Percentiles rank a stretch among this genome's conserved stretches.
phyloP scores from a whole-genome alignment of 2,888 invertebrate genomes.

The Pseudococcus jackbeardsleyi region DNA sequence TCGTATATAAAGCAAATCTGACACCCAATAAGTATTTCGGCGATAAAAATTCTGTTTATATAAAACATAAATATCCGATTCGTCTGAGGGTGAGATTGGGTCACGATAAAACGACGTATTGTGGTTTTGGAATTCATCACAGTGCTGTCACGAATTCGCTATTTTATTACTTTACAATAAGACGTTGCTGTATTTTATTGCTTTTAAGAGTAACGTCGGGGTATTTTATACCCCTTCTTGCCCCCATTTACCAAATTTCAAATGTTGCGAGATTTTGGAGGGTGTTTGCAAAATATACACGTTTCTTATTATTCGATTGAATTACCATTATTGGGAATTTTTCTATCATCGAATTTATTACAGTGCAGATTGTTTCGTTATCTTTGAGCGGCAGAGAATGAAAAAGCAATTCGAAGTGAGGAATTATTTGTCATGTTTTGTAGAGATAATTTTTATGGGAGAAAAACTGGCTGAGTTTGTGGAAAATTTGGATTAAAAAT shows the following conservation, averaged over 20 bases:
- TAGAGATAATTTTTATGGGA: too few relatives aligned
- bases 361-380: neutral
- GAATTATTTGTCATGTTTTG: too few relatives aligned
- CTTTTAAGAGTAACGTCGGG: neutral
- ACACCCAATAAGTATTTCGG: too few relatives aligned
- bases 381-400: neutral
- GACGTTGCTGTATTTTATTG: neutral
- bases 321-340: too few relatives aligned
- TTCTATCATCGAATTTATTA: neutral
- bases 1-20: too few relatives aligned
- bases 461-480: too few relatives aligned
- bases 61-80: too few relatives aligned
- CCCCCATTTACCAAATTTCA: neutral
- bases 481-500: too few relatives aligned
- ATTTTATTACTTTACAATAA: constrained; percentile 29
- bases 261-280: neutral
- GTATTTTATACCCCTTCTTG: neutral
- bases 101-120: neutral
- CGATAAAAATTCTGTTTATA: too few relatives aligned
- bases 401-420: too few relatives aligned
- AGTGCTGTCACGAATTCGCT: constrained; percentile 3
- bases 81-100: neutral
- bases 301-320: neutral
- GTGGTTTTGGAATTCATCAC: neutral
- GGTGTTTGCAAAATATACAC: neutral